Base-by-base conservation (phyloP, 2,888 invertebrate genomes). In the Sphaeridia pumilis region DNA sequence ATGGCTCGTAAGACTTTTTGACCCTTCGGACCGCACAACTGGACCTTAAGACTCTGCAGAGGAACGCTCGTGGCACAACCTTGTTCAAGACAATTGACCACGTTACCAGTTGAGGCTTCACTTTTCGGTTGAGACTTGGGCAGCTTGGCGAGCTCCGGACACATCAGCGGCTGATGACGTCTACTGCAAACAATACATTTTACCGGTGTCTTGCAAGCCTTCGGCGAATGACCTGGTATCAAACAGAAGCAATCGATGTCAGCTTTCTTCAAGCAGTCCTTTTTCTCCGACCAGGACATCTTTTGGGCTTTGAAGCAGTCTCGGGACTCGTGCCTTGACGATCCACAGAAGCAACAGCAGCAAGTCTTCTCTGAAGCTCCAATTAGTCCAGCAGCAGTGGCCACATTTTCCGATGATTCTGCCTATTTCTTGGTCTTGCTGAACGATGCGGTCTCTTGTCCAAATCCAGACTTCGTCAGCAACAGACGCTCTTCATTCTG, bases 21-120 rank as follows among this genome's bases (percentile, higher is more conserved):
- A 25, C 41, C 21, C 25, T 48, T 54, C 12, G 47, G 46, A 12
- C 60, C 59, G 20, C 50, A 56, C 1, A 65, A 22, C 21, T 49
- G 48, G 14, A 65, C 63, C 22, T 56, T 42, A 7, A 66, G 45
- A 0, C 65, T 66, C 56, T 64, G 60, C 20, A 66, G 46, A 4
- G 48, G 45, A 2, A 53, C 53, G 21, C n/a, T 12, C 7, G 22
- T 25, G 4, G 4, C 10, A 20, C 38, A 49, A 21, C 14, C 7
- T 3, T 25, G 49, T 12, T n/a, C 14, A 17, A 17, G 25, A 14
- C n/a, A n/a, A n/a, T n/a, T n/a, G n/a, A n/a, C n/a, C n/a, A n/a
- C n/a, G n/a, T n/a, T n/a, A n/a, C n/a, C n/a, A n/a, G n/a, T n/a
- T n/a, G n/a, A n/a, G n/a, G n/a, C n/a, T n/a, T n/a, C n/a, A n/a